Conservation (phyloP, 2,113 vertebrate genomes). For the Nanger granti region DNA sequence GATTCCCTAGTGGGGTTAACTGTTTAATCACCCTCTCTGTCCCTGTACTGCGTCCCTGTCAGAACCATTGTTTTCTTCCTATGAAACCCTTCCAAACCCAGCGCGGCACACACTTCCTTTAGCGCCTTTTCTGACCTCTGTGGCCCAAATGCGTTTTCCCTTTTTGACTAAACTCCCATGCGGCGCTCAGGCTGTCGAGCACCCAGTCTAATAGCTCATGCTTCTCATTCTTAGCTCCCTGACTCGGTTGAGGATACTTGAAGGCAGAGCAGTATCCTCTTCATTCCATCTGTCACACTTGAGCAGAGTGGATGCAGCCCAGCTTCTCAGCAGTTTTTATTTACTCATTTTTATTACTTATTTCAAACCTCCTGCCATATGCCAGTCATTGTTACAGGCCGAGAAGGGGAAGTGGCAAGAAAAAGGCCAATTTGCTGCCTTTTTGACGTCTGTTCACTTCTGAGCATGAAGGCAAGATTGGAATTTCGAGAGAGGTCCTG, state of each 20-base stretch:
- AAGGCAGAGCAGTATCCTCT: background rate
- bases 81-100: background rate
- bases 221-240: background rate
- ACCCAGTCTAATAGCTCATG: background rate
- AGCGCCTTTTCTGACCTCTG: background rate
- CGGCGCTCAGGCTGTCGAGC: background rate
- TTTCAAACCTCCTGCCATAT: background rate
- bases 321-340: background rate
- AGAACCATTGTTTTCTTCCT: background rate
- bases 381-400: background rate
- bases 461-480: background rate
- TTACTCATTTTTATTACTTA: background rate
- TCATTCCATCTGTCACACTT: background rate
- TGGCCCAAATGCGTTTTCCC: background rate
- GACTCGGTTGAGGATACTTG: background rate
- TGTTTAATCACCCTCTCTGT: background rate
- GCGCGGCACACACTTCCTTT: background rate
- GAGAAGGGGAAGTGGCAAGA: background rate
- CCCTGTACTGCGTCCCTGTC: background rate
- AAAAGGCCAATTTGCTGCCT: background rate
- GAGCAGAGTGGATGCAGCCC: background rate
- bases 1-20: background rate
- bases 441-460: background rate
- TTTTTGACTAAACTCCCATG: background rate
- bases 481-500: background rate